Evolutionary conservation across 2,888 invertebrate species (phyloP).

Genomic region (Sacculina carcini): DNA sequence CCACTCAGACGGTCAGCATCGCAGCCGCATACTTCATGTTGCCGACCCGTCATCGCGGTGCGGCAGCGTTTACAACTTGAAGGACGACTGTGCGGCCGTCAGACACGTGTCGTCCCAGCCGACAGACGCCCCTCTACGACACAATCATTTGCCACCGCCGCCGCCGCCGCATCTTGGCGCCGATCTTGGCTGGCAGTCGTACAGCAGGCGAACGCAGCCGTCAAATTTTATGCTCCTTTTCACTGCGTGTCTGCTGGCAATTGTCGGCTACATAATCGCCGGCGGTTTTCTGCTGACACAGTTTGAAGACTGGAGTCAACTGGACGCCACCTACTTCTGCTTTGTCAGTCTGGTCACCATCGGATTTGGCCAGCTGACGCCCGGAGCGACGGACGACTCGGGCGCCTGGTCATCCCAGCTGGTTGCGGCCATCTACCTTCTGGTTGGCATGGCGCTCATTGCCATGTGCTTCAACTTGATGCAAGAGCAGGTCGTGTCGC

Average conservation of each 20-base stretch:
- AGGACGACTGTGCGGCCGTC: no score
- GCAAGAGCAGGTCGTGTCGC: slow-evolving; percentile 18
- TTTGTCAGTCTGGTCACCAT: slow-evolving; percentile 13
- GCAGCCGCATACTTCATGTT: no score
- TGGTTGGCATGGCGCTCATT: slow-evolving; percentile 25
- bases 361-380: slow-evolving; percentile 14
- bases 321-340: slow-evolving; percentile 13
- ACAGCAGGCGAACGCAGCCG: no score
- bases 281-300: slow-evolving; percentile 12
- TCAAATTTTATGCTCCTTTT: slow-evolving; percentile 6
- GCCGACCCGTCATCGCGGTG: no score
- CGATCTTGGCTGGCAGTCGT: no score
- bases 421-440: slow-evolving; percentile 19
- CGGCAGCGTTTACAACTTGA: no score
- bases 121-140: background rate
- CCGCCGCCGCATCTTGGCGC: no score
- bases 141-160: no score
- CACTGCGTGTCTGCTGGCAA: slow-evolving; percentile 11
- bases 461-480: slow-evolving; percentile 26
- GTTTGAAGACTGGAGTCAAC: slow-evolving; percentile 12
- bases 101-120: no score
- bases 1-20: background rate
- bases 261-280: slow-evolving; percentile 12
- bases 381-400: slow-evolving; percentile 7
- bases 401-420: slow-evolving; percentile 11